A percentile compares a stretch with the other conserved stretches of the same genome.
phyloP scores from a whole-genome alignment of 2,113 vertebrate species.

The zebrafish (Danio rerio) region DNA sequence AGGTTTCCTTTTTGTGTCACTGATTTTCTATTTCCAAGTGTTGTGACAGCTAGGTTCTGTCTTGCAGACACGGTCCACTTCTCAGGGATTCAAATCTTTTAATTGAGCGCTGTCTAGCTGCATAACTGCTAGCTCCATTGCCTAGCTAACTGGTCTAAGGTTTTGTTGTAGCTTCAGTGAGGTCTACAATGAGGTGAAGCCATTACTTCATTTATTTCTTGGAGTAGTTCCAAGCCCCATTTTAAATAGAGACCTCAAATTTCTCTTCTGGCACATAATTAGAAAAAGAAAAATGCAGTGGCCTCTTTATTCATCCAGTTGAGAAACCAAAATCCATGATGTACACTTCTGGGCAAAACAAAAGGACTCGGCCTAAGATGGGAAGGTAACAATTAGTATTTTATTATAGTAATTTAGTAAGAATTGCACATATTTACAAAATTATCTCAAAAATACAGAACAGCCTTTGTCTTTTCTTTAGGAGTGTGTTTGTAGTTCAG shows the following conservation, averaged over 20 bases:
- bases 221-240: constrained; percentile 34
- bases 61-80: neutral
- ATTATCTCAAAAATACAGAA: too few species aligned
- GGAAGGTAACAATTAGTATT: too few species aligned
- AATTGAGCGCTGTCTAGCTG: constrained; percentile 1
- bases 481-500: too few species aligned
- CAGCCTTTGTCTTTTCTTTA: too few species aligned
- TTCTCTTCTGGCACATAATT: constrained; percentile 25
- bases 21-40: constrained; percentile 39
- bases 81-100: constrained; percentile 20
- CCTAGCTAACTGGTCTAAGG: constrained; percentile 20
- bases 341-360: neutral
- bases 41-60: constrained; percentile 45
- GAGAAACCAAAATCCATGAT: constrained; percentile 27
- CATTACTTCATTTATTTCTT: constrained; percentile 19
- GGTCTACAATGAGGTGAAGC: constrained; percentile 16
- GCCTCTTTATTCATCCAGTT: neutral
- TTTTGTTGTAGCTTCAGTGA: constrained; percentile 45
- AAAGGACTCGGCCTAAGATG: too few species aligned
- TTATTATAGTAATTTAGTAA: too few species aligned
- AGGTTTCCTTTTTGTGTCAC: constrained; percentile 60
- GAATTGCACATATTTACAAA: too few species aligned
- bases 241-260: constrained; percentile 44
- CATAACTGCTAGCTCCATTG: constrained; percentile 5
- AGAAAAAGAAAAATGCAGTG: neutral